Base-by-base conservation (phyloP, 1,140 invertebrate species). In the Acromyrmex echinatior region DNA sequence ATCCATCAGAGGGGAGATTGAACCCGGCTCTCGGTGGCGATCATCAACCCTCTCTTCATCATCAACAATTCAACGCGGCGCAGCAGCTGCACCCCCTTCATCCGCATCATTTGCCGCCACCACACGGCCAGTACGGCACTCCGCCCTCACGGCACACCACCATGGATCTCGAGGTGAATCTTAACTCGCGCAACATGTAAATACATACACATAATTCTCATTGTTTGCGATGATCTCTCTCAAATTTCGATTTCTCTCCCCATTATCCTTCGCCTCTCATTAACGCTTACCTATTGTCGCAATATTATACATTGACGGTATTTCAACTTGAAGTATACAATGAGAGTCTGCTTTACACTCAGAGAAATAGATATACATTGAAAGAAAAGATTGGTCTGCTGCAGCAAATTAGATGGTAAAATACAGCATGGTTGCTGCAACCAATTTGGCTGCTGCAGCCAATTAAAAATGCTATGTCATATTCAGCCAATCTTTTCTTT, bases 81-180 rank as follows among this genome's bases (percentile, higher is more conserved):
- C 96, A 96, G 92, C 95, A 96, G 70, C 96, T 96, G 73, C 94
- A 95, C 86, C 96, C 96, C 76, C 93, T 96, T 28, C 96, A 97
- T 93, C 96, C 97, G 25, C 94, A 94, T 91, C 95, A 95, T 89
- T 87, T 95, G 86, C 94, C 95, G 88, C 94, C 93, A 79, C 96
- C 96, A 58, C 97, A 97, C 93, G 93, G 94, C 81, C 95, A 94
- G 63, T 94, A 96, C 93, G 95, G 95, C n/a, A 95, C 96, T 87
- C 95, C 95, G 39, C 95, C 96, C 51, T 93, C 92, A 71, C 93
- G 96, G 49, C 95, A 96, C 74, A 95, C 96, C 49, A 97, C 97
- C 79, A 97, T 97, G 97, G 97, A 97, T 93, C 95, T 97, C 86
- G 97, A 97, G 96, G 97, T 97, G 93, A 96, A 92, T 92, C 89